phyloP scores from a whole-genome alignment of 2,113 vertebrate species.

The Chlorodrepanis virens region DNA sequence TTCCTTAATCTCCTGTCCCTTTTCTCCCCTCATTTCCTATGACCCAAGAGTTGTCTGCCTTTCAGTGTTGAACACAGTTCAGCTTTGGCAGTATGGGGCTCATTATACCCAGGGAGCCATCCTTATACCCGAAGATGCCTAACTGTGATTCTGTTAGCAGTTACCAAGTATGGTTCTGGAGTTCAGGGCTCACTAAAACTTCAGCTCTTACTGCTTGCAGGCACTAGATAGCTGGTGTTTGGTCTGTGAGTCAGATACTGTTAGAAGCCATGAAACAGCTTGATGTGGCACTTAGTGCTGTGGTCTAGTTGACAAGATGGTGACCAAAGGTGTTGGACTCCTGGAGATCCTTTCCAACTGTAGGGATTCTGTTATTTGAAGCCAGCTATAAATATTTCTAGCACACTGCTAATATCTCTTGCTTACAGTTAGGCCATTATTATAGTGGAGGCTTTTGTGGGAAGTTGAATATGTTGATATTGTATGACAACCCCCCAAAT shows the following conservation, averaged over 20 bases:
- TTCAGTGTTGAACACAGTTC: background rate
- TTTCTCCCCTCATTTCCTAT: background rate
- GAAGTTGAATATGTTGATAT: background rate
- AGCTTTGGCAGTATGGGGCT: background rate
- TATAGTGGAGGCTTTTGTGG: background rate
- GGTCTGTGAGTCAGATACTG: background rate
- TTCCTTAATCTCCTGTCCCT: background rate
- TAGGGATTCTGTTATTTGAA: background rate
- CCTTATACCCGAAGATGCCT: background rate
- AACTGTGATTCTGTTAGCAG: background rate
- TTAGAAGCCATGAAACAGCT: background rate
- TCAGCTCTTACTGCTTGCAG: background rate
- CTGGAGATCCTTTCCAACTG: background rate
- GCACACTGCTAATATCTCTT: background rate
- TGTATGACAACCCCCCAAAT: rapidly evolving
- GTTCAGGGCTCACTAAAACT: background rate
- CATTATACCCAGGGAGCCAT: background rate
- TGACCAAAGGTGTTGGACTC: background rate
- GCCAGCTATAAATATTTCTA: background rate
- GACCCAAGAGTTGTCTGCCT: background rate
- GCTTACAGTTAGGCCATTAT: background rate
- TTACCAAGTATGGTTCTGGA: background rate
- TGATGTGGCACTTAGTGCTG: rapidly evolving
- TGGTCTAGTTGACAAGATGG: background rate
- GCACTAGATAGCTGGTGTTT: background rate